Evolutionary conservation across 1,140 invertebrate species (phyloP).

Genomic region (Carcinoscorpius rotundicauda): DNA sequence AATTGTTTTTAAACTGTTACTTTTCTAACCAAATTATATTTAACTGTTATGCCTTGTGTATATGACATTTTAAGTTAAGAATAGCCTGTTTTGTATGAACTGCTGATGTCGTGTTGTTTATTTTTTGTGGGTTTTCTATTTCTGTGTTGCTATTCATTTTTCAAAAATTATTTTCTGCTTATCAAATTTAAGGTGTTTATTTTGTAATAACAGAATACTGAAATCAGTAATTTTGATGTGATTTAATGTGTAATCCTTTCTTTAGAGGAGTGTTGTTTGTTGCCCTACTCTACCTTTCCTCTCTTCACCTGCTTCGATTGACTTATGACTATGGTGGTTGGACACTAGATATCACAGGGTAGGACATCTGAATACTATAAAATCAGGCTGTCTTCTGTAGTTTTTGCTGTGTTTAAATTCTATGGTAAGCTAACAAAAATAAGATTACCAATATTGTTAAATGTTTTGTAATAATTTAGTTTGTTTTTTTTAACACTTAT

Average conservation of each 20-base stretch:
- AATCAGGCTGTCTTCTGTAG: no score
- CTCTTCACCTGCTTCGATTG: slow-evolving; percentile 71
- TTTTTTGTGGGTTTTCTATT: slow-evolving; percentile 2
- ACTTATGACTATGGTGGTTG: slow-evolving; percentile 78
- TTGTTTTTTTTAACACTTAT: background rate
- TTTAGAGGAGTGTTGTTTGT: slow-evolving; percentile 56
- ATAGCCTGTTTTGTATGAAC: background rate
- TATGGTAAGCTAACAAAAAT: no score
- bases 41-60: no score
- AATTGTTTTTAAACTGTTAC: no score
- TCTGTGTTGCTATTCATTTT: background rate
- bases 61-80: no score
- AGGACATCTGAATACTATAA: slow-evolving; percentile 8
- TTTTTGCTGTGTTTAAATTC: no score
- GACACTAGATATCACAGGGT: slow-evolving; percentile 83
- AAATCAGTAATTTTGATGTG: slow-evolving; percentile 7
- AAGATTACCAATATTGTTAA: no score
- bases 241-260: slow-evolving; percentile 27
- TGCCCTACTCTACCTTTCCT: slow-evolving; percentile 68
- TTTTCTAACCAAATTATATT: no score
- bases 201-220: slow-evolving; percentile 20
- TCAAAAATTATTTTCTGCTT: slow-evolving; percentile 11
- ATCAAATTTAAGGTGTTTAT: slow-evolving; percentile 14
- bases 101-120: background rate
- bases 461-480: slow-evolving; percentile 4